Evolutionary conservation across 2,888 invertebrate species (phyloP).

Genomic region (Cerastoderma edule): DNA sequence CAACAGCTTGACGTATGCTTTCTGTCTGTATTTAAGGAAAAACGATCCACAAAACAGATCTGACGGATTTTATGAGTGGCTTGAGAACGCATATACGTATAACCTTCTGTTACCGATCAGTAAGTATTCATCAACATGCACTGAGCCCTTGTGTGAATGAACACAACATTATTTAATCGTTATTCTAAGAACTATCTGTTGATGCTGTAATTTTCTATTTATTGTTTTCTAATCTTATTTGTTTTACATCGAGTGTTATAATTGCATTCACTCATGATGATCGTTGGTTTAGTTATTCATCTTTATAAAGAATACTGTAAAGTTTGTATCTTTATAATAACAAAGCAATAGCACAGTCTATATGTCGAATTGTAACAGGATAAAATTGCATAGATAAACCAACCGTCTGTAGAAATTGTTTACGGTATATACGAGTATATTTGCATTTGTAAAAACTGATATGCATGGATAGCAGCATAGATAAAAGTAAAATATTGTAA

Average conservation of each 20-base stretch:
- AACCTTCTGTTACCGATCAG: conserved; percentile 35
- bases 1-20: not conserved
- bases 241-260: not conserved
- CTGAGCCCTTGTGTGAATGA: not conserved
- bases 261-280: not conserved
- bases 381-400: no score
- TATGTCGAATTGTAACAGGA: not conserved
- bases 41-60: conserved; percentile 13
- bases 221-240: not conserved
- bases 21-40: conserved; percentile 29
- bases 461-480: no score
- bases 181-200: not conserved
- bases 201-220: not conserved
- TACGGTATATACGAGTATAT: no score
- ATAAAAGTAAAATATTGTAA: not conserved
- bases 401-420: no score
- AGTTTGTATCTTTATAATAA: no score
- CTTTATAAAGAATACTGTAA: no score
- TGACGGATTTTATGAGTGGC: conserved; percentile 37
- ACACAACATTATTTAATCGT: not conserved
- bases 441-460: no score
- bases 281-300: not conserved
- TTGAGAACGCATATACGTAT: conserved; percentile 38
- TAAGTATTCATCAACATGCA: conserved; percentile 19
- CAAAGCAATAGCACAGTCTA: not conserved